Conservation (phyloP, 2,113 vertebrate genomes). For the Carassius gibelio region DNA sequence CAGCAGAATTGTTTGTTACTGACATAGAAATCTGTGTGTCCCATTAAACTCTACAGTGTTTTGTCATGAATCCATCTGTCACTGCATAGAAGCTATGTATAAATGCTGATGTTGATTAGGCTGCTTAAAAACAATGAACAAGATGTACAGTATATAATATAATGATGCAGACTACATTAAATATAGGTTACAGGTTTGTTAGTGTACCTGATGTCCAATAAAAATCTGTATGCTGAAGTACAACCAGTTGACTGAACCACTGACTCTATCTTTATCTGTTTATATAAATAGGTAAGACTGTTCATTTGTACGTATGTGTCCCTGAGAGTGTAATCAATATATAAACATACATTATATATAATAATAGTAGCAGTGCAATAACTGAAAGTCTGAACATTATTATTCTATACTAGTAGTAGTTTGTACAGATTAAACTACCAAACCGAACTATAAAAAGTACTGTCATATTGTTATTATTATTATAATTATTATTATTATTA, state of each 20-base stretch:
- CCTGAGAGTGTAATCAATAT: too few relatives aligned
- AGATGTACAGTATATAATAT: neutral
- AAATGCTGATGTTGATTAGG: neutral
- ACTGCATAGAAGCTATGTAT: neutral
- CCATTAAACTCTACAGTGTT: neutral
- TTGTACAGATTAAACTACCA: neutral
- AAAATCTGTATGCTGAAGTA: too few relatives aligned
- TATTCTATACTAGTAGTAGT: too few relatives aligned
- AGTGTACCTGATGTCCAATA: neutral
- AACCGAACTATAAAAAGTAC: neutral
- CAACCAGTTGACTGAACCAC: too few relatives aligned
- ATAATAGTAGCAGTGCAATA: too few relatives aligned
- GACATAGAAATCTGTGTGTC: neutral
- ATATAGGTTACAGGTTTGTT: neutral
- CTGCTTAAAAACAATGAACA: neutral
- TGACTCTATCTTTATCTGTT: too few relatives aligned
- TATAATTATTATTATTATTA: constrained; percentile 22
- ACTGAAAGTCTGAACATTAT: too few relatives aligned
- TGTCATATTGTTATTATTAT: neutral
- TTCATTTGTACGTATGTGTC: too few relatives aligned
- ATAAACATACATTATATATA: too few relatives aligned
- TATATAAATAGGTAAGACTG: too few relatives aligned
- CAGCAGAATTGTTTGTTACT: neutral
- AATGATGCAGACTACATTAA: neutral
- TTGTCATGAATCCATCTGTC: neutral